A percentile compares a stretch with the other conserved stretches of the same genome.
These are phyloP conservation scores for Eurytoma adleriae DNA, from an alignment of 2,888 invertebrate genomes.

Conservation along the genomic window DNA sequence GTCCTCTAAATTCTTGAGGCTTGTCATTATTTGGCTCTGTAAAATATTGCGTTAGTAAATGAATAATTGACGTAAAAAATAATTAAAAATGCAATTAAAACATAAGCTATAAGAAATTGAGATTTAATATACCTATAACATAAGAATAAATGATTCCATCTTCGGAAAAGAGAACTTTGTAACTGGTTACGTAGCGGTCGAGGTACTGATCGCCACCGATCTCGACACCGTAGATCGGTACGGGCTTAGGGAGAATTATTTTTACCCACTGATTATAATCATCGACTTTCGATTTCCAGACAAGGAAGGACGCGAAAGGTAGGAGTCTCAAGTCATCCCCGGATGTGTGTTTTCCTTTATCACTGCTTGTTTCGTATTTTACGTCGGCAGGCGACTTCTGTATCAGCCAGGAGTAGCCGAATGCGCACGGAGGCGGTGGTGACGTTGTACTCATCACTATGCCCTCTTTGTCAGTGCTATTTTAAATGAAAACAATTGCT, in stretches of 20 bases:
- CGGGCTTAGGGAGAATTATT: conserved; percentile 79
- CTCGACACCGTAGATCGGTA: conserved; percentile 81
- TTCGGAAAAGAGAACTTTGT: conserved; percentile 85
- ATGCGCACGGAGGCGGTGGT: conserved; percentile 63
- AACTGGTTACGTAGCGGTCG: conserved; percentile 86
- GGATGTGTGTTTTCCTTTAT: neutral
- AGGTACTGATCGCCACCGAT: conserved; percentile 85
- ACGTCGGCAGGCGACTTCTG: conserved; percentile 20
- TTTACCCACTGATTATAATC: conserved; percentile 72
- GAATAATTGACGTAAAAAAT: no score
- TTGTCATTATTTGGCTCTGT: conserved; percentile 74
- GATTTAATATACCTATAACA: conserved; percentile 66
- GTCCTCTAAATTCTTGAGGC: conserved; percentile 85
- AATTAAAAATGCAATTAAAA: neutral
- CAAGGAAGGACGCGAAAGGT: neutral
- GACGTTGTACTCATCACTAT: conserved; percentile 1
- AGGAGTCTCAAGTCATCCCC: neutral
- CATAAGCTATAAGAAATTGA: neutral
- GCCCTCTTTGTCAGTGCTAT: neutral
- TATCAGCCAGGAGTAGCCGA: conserved; percentile 77
- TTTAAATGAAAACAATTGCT: no score
- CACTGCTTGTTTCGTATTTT: conserved; percentile 17
- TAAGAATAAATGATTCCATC: conserved; percentile 81
- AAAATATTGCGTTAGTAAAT: neutral
- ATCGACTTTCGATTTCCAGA: conserved; percentile 64